Base-by-base conservation (phyloP, 2,113 vertebrate species). In the Rattus norvegicus region DNA sequence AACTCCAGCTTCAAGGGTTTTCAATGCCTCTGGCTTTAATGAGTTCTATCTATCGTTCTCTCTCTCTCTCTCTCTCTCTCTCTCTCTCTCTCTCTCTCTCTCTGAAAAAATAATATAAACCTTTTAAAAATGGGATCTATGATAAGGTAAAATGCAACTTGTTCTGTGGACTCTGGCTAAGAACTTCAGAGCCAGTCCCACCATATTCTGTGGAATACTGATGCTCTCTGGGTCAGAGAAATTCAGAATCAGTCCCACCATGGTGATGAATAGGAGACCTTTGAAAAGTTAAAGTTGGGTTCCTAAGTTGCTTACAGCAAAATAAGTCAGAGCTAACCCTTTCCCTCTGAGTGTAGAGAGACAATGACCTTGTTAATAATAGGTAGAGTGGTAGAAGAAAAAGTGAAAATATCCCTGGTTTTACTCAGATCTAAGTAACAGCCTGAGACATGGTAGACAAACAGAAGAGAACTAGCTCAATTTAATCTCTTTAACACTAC, bases 111-210 rank as follows among this genome's bases (percentile, higher is more conserved):
- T 83, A 61, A 80, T 43, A 39, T 9, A 83, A 10, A 13, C 43
- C 59, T 84, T 90, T 96, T 85, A 56, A 93, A 59, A 52, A 88
- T 95, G 49, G 22, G 63, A 19, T 92, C 43, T 20, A 47, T 61
- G 54, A 72, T 47, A 88, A 65, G 61, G 65, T 17, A 89, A 87
- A 67, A 61, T 77, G 36, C 17, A 36, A 10, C 8, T 84, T 69
- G 28, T 95, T 30, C 24, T 36, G 14, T 33, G 73, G n/a, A 39
- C 56, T 93, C 43, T 43, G 43, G 43, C 43, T 43, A 43, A 43
- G 43, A 43, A 43, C 43, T 43, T 43, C 43, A 43, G 43, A 43
- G 43, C 43, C 43, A 43, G 43, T 43, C 43, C 43, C 43, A 43
- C 43, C 43, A 43, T 43, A 43, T 43, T 43, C 43, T 43, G 43